A percentile compares a stretch with the other conserved stretches of the same genome.
phyloP scores from a whole-genome alignment of 2,797 vertebrate species.

The Chloroceryle inda region DNA sequence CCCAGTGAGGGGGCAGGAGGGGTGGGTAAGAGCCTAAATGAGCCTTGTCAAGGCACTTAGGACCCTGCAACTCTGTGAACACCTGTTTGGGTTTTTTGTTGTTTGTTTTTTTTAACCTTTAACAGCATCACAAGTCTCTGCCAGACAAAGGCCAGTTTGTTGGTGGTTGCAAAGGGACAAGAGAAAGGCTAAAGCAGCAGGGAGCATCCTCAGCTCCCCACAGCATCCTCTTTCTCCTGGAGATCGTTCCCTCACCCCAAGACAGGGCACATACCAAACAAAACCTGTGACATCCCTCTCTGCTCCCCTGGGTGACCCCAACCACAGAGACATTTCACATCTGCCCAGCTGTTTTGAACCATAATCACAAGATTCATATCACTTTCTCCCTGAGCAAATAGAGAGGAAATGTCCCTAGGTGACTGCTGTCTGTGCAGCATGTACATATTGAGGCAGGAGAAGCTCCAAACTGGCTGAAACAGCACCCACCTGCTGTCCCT shows the following conservation, averaged over 20 bases:
- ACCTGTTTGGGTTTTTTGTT: not conserved
- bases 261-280: fast-evolving
- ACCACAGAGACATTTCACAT: not conserved
- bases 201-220: fast-evolving
- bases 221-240: not conserved
- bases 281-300: not conserved
- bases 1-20: fast-evolving
- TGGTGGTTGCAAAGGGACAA: not conserved
- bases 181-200: not conserved
- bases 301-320: not conserved
- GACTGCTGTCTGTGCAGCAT: fast-evolving
- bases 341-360: not conserved
- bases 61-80: not conserved
- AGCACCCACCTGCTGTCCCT: not conserved
- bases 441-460: fast-evolving
- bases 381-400: fast-evolving
- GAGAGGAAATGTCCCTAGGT: not conserved
- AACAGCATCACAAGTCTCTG: not conserved
- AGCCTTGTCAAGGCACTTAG: not conserved
- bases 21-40: not conserved
- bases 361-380: fast-evolving
- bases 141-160: not conserved
- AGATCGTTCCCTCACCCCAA: fast-evolving
- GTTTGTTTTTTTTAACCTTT: not conserved
- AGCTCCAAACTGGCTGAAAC: not conserved